Evolutionary conservation across 2,888 invertebrate species (phyloP), one percentile per base, ranked within the genome.

Genomic region (Cerastis leucographa): DNA sequence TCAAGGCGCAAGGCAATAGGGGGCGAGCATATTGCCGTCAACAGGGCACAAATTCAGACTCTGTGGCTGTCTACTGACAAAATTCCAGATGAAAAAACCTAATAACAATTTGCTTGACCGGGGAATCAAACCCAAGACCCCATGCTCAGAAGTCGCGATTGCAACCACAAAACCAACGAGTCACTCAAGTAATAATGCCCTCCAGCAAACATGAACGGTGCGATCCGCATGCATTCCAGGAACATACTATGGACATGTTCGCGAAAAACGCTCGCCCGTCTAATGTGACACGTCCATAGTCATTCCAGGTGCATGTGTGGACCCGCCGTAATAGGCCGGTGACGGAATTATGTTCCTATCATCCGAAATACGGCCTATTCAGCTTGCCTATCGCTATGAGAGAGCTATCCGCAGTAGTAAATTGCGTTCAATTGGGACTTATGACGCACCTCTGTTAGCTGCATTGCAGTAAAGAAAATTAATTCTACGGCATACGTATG

Each of bases 391-490:
- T 69, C 62, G 61, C 65, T 56, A 51, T 76, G 73, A 44, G 61
- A 70, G 68, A 75, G 17, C 25, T 49, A 71, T 59, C 66, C 46
- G 65, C 69, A 84, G 69, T 72, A 61, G 64, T 83, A 69, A 78
- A 78, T 81, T 78, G 54, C 46, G 56, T 59, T 74, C 54, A 74
- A 85, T 84, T 78, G 56, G 65, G 51, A 83, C 70, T 81, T 76
- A 68, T 61, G 51, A 68, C 35, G 42, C 71, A 68, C 75, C 64
- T 65, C 54, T 68, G 59, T 29, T 17, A 19, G 22, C 71, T 64
- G 81, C 77, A 84, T 54, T 81, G 84, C 81, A 84, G 84, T 74
- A 71, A 84, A 78, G 65, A 76, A 74, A 76, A 78, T 83, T 78
- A 74, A 62, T 71, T 69, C 54, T 12, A 46, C n/a, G 44, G 59